Base-by-base conservation (phyloP, 1,140 invertebrate species). In the Meloidogyne exigua region DNA sequence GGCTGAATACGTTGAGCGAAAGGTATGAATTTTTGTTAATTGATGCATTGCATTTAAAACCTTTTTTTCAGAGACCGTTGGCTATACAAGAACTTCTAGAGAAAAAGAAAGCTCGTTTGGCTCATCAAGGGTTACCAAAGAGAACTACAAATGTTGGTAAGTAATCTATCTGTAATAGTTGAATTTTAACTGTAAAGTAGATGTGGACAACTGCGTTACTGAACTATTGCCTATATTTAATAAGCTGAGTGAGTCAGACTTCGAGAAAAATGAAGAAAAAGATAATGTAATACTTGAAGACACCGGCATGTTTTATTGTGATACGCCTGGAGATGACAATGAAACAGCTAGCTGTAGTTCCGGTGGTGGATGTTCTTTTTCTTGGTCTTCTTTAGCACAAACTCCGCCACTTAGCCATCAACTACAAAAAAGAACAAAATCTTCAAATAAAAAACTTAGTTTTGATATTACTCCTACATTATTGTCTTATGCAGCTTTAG, bases 1-100 rank as follows among this genome's bases (percentile, higher is more conserved):
- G 42, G 66, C 75, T 23, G 81, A 81, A 44, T 36, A 65, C 21
- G 28, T 65, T n/a, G 81, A 79, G n/a, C 44, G 81, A 23, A 81
- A 81, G 39, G 75, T 68, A 18, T 21, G 26, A 36, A 28, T n/a
- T 18, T 25, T 62, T 71, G 44, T n/a, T n/a, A 57, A 49, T 39
- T 39, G 39, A 18, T n/a, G 18, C 23, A 49, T 10, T 44, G 13
- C 12, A 42, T 4, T n/a, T 15, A 49, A 4, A 32, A 66, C 3
- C 2, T 66, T 66, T n/a, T 57, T 18, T 71, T n/a, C 25, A 77
- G 44, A 65, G 82, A 23, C 82, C 82, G n/a, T 72, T 76, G 4
- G 82, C 82, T 18, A 83, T 83, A 64, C 83, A 85, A 72, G 80
- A 83, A 65, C 66, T 83, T 72, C 68, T 83, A n/a, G 72, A 81